Evolutionary conservation across 2,888 invertebrate species (phyloP).

Genomic region (Sipha maydis): DNA sequence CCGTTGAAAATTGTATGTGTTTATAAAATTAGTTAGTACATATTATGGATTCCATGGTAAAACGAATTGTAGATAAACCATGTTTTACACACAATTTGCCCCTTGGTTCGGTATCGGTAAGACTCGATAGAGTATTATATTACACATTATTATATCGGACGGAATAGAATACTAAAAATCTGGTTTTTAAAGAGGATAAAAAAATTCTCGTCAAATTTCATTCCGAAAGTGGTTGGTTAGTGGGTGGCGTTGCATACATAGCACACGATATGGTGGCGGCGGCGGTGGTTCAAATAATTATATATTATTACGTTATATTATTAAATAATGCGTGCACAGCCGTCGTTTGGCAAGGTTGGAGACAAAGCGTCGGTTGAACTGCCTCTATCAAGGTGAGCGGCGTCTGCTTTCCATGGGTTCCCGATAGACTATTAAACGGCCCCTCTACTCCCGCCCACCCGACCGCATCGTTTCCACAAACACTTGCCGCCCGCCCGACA

Average conservation of each 20-base stretch:
- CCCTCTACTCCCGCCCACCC: constrained; percentile 65
- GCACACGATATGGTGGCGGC: neutral
- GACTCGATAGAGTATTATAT: neutral
- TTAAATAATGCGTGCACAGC: constrained; percentile 33
- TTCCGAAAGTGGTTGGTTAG: neutral
- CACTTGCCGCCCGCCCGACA: too few species aligned
- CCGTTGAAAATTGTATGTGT: too few species aligned
- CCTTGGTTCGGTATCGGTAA: neutral
- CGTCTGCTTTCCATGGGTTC: constrained; percentile 54
- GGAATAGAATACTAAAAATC: neutral
- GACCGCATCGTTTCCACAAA: neutral
- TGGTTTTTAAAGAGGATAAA: neutral
- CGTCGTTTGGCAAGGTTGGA: constrained; percentile 50
- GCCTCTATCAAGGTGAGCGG: constrained; percentile 61
- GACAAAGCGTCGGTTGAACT: constrained; percentile 61
- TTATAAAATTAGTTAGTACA: too few species aligned
- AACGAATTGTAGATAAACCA: neutral
- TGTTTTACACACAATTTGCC: too few species aligned
- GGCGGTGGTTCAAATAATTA: constrained; percentile 46
- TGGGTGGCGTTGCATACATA: neutral
- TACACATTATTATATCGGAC: neutral
- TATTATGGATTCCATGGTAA: too few species aligned
- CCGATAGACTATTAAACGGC: constrained; percentile 60
- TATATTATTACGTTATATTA: constrained; percentile 50
- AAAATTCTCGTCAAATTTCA: neutral